phyloP scores from a whole-genome alignment of 2,113 vertebrate species.

The Xenus cinereus region DNA sequence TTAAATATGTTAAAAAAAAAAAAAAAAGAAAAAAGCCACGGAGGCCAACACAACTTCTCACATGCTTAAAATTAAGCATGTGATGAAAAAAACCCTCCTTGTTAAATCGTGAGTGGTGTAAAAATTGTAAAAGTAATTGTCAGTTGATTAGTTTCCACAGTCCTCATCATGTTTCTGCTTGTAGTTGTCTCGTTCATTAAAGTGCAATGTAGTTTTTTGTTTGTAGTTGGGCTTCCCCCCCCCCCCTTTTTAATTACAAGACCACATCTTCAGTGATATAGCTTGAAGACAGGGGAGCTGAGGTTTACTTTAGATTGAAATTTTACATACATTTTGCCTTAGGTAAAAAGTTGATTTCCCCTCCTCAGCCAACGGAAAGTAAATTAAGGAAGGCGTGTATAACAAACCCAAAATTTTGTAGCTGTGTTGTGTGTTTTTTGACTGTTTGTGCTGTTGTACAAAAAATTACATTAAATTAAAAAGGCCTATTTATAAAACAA shows the following conservation, averaged over 20 bases:
- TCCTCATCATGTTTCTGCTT: background rate
- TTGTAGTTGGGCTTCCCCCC: background rate
- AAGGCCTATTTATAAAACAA: conserved; percentile 61
- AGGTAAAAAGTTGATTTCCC: conserved; percentile 19
- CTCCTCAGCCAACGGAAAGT: background rate
- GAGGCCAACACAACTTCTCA: background rate
- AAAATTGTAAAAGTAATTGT: background rate
- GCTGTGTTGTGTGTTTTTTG: background rate
- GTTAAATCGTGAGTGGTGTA: background rate
- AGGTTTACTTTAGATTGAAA: background rate
- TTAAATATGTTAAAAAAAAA: background rate
- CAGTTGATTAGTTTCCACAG: background rate
- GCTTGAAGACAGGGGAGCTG: background rate
- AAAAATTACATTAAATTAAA: conserved; percentile 55
- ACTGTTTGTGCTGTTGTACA: conserved; percentile 13
- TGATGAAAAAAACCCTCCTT: background rate
- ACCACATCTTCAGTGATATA: background rate
- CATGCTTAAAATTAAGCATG: background rate
- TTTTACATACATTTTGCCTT: conserved; percentile 22
- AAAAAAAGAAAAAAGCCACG: background rate
- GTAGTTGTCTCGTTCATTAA: conserved; percentile 20
- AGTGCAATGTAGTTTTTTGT: background rate
- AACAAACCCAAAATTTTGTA: conserved; percentile 33
- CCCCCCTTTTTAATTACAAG: background rate
- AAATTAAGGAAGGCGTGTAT: background rate